Evolutionary conservation across 1,140 invertebrate genomes (phyloP), one percentile per base, ranked within the genome.

Genomic region (Drosophila varians): DNA sequence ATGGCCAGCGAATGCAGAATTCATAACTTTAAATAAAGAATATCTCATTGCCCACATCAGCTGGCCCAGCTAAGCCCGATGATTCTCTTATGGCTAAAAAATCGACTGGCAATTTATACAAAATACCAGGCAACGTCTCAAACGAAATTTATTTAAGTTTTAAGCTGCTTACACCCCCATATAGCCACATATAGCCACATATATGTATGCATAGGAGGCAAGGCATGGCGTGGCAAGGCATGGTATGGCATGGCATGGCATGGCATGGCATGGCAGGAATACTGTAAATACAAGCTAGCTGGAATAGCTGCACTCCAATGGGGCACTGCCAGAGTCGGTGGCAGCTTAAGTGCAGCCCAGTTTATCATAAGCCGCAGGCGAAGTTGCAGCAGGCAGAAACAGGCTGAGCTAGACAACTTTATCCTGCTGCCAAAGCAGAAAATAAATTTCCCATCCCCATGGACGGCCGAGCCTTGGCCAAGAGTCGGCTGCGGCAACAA

Each of bases 101-200:
- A 78, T 84, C 36, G 58, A 38, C 53, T 57, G 53, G 68, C 58
- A 66, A 71, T 78, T 66, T 71, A 45, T 48, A 52, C 31, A 57
- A 51, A 75, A 40, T 38, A 14, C 28, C 23, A 9, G 38, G 11
- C 21, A 46, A 25, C 28, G 61, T 26, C 23, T 31, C 62, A 69
- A 82, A 68, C 51, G 53, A 76, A 77, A 77, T 79, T 76, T 86
- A 79, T 84, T 73, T 79, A 86, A 73, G 56, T 86, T 86, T 74
- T 77, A 84, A 87, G 77, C 80, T 65, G 73, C 76, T 84, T 87
- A 77, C 34, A 51, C 31, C 34, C 12, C 43, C 19, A 16, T 12
- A 14, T 38, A 14, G 12, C 4, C 36, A 12, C 12, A 14, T 14
- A 11, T 9, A 53, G 21, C 34, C 38, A 16, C 45, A 38, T 25